Conservation (phyloP, 1,140 invertebrate genomes). For the Procambarus virginalis region DNA sequence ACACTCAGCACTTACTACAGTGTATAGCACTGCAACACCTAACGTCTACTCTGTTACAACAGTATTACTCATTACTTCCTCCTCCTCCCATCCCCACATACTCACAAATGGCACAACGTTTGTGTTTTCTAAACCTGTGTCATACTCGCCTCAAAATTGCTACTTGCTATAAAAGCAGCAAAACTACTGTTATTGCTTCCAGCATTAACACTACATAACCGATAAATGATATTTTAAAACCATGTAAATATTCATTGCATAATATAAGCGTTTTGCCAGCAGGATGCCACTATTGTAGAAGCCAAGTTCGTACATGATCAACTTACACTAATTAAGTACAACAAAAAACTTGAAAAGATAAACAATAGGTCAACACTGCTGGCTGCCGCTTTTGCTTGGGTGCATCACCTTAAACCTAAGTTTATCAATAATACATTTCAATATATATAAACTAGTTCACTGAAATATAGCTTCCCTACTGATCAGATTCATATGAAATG, state of each 20-base stretch:
- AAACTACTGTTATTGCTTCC: constrained; percentile 68
- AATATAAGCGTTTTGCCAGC: constrained; percentile 60
- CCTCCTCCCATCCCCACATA: background rate
- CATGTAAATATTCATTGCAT: constrained; percentile 65
- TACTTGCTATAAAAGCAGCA: constrained; percentile 64
- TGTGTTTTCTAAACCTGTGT: constrained; percentile 65
- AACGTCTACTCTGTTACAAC: background rate
- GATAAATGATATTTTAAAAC: constrained; percentile 55
- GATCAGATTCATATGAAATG: constrained; percentile 43
- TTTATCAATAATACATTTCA: constrained; percentile 61
- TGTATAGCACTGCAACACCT: background rate
- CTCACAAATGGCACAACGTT: constrained; percentile 47
- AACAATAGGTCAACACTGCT: constrained; percentile 54
- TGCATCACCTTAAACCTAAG: constrained; percentile 61
- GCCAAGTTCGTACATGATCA: constrained; percentile 11
- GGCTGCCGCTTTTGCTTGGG: constrained; percentile 56
- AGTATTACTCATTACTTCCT: background rate
- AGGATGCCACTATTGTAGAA: constrained; percentile 49
- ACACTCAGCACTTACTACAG: background rate
- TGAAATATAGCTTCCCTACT: constrained; percentile 52
- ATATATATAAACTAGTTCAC: constrained; percentile 66
- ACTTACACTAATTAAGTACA: constrained; percentile 62
- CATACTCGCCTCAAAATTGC: constrained; percentile 49
- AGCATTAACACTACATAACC: constrained; percentile 64
- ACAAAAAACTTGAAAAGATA: constrained; percentile 13